These are phyloP conservation scores for Philereme vetulata DNA, from an alignment of 2,888 invertebrate genomes.

Conservation along the genomic window DNA sequence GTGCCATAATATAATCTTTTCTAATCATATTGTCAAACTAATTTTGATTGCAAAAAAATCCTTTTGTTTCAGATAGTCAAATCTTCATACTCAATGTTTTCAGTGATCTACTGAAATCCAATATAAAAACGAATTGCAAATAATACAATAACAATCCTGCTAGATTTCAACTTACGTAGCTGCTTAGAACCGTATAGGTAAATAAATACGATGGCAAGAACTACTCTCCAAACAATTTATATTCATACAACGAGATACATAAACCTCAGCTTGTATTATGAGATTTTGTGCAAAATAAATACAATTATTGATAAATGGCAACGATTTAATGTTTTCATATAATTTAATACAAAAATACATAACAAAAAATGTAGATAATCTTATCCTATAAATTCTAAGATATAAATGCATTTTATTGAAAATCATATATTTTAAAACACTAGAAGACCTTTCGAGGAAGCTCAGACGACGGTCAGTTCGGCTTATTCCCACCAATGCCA, in stretches of 20 bases:
- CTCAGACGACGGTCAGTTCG: too few species aligned
- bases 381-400: background rate
- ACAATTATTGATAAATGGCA: conserved; percentile 1
- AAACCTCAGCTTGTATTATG: too few species aligned
- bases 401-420: conserved; percentile 17
- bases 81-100: conserved; percentile 19
- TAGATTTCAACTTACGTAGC: too few species aligned
- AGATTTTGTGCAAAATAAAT: background rate
- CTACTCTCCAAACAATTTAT: too few species aligned
- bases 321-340: conserved; percentile 14
- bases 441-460: too few species aligned
- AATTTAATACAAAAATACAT: conserved; percentile 9
- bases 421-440: background rate
- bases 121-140: too few species aligned
- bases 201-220: too few species aligned
- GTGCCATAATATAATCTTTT: background rate
- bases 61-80: conserved; percentile 18
- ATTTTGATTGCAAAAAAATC: background rate
- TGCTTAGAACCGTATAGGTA: too few species aligned
- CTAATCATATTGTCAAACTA: too few species aligned
- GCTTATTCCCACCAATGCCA: too few species aligned
- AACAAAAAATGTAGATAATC: conserved; percentile 5
- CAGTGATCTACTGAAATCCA: conserved; percentile 11
- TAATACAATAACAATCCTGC: too few species aligned
- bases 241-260: too few species aligned